Conservation (phyloP, 2,113 vertebrate genomes). For the Lampris megalopsis region DNA sequence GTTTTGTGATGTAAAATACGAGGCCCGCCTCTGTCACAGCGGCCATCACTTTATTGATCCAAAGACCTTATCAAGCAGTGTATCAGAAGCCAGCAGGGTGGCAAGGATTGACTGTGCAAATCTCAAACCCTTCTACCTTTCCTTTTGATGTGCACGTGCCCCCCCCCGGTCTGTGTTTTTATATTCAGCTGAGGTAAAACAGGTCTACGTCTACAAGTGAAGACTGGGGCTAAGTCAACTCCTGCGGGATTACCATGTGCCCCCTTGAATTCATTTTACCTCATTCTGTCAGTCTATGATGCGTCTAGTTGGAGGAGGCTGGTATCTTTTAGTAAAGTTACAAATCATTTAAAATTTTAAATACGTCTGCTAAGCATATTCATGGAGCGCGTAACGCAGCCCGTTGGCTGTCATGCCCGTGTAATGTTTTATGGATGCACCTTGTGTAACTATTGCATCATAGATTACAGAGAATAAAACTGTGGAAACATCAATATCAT, state of each 20-base stretch:
- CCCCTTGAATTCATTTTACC: slow-evolving; percentile 38
- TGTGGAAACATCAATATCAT: slow-evolving; percentile 63
- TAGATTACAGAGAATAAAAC: slow-evolving; percentile 68
- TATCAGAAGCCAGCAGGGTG: slow-evolving; percentile 61
- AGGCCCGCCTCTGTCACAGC: slow-evolving; percentile 37
- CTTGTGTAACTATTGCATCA: slow-evolving; percentile 75
- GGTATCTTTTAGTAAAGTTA: slow-evolving; percentile 46
- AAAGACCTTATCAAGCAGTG: slow-evolving; percentile 64
- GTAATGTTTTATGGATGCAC: slow-evolving; percentile 70
- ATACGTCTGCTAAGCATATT: slow-evolving; percentile 50
- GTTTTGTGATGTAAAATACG: slow-evolving; percentile 30
- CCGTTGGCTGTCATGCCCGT: slow-evolving; percentile 55
- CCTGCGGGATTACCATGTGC: slow-evolving; percentile 21
- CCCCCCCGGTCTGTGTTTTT: slow-evolving; percentile 40
- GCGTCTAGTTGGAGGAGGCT: slow-evolving; percentile 13
- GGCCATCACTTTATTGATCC: slow-evolving; percentile 65
- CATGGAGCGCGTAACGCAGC: slow-evolving; percentile 45
- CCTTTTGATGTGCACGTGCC: slow-evolving; percentile 45
- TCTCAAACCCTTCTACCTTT: slow-evolving; percentile 54
- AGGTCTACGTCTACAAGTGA: slow-evolving; percentile 7
- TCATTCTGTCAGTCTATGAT: slow-evolving; percentile 39
- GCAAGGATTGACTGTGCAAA: slow-evolving; percentile 66
- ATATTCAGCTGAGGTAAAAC: slow-evolving; percentile 47
- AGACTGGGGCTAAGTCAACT: background rate
- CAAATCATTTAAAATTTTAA: slow-evolving; percentile 51